Evolutionary conservation across 1,140 invertebrate species (phyloP).

Genomic region (Panagrolaimus sp.): DNA sequence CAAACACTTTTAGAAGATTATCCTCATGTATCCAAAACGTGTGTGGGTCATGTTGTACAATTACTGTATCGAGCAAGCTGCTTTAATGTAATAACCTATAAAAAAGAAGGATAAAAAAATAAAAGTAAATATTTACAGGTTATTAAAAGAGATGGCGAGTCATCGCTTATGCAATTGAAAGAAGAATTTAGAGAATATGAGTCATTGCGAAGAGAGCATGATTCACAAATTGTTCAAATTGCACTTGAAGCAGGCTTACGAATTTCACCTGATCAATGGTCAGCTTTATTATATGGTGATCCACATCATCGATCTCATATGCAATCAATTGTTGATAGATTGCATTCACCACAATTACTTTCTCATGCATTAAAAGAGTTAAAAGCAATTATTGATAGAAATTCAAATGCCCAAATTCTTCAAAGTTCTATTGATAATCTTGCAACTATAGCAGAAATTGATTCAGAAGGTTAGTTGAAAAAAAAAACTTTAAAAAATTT

Average conservation of each 20-base stretch:
- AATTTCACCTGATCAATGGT: slow-evolving; percentile 97
- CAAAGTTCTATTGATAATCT: slow-evolving; percentile 77
- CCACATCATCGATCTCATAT: slow-evolving; percentile 90
- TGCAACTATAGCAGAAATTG: slow-evolving; percentile 67
- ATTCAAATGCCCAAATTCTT: slow-evolving; percentile 62
- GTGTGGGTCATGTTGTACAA: slow-evolving; percentile 96
- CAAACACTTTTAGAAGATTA: slow-evolving; percentile 88
- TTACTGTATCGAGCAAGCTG: slow-evolving; percentile 92
- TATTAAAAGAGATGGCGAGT: slow-evolving; percentile 91
- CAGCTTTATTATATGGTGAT: slow-evolving; percentile 88
- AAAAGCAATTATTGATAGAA: slow-evolving; percentile 15
- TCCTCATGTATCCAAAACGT: slow-evolving; percentile 94
- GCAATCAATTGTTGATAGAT: slow-evolving; percentile 85
- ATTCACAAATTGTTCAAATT: slow-evolving; percentile 95
- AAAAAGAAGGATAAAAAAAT: slow-evolving; percentile 18
- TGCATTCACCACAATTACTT: slow-evolving; percentile 45
- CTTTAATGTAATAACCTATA: slow-evolving; percentile 76
- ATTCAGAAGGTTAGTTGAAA: slow-evolving; percentile 66
- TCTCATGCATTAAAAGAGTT: slow-evolving; percentile 25
- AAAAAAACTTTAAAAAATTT: slow-evolving; percentile 58
- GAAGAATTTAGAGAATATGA: slow-evolving; percentile 95
- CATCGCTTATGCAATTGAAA: slow-evolving; percentile 94
- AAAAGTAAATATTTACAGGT: slow-evolving; percentile 64
- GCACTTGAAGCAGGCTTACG: slow-evolving; percentile 90
- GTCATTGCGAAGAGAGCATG: slow-evolving; percentile 82